phyloP scores from a whole-genome alignment of 2,888 invertebrate species.

The Andricus quercusramuli region DNA sequence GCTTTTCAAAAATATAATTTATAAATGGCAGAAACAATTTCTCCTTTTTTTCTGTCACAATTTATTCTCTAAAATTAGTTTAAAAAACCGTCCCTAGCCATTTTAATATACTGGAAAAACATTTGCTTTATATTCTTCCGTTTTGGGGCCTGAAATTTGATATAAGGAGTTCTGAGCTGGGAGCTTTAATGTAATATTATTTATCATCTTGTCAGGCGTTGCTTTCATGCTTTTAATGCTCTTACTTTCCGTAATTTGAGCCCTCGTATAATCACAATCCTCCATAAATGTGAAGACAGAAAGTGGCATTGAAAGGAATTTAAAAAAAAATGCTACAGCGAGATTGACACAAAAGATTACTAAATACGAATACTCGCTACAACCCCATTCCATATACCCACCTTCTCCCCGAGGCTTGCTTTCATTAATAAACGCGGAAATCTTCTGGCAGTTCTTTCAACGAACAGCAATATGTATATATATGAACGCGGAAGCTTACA shows the following conservation, averaged over 20 bases:
- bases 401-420: neutral
- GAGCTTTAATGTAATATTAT: neutral
- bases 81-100: no score
- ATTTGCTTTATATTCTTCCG: no score
- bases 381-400: neutral
- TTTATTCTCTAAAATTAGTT: no score
- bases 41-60: no score
- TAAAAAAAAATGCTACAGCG: neutral
- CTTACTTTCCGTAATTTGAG: neutral
- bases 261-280: neutral
- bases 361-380: neutral
- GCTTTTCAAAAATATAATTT: no score
- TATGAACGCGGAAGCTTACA: constrained; percentile 46
- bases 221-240: neutral
- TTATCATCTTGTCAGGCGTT: neutral
- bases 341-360: constrained; percentile 3
- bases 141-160: no score
- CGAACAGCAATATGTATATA: constrained; percentile 42
- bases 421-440: constrained; percentile 64
- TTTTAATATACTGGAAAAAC: no score
- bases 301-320: neutral
- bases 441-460: constrained; percentile 55
- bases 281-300: constrained; percentile 1
- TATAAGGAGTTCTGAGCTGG: no score
- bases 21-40: no score